Percentiles rank a stretch among this genome's conserved stretches.
Conservation (phyloP, 2,113 vertebrate genomes). For the Xyliphius kryptos region DNA sequence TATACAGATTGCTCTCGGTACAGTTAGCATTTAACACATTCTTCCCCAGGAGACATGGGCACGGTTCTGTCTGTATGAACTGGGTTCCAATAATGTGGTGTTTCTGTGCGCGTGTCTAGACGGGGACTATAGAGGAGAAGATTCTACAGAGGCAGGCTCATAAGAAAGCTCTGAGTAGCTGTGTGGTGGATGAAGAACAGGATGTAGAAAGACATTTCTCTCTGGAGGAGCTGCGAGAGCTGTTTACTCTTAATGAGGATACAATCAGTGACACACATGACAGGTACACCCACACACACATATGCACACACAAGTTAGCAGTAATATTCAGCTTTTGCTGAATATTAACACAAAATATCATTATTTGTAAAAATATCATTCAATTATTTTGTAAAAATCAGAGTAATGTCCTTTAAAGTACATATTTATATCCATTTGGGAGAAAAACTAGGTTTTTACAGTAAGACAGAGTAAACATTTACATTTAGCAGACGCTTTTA, state of each 20-base stretch:
- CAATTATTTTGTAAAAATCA: too few species aligned
- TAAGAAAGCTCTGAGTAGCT: slow-evolving; percentile 97
- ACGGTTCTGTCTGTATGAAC: too few species aligned
- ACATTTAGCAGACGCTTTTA: too few species aligned
- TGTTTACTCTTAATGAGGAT: slow-evolving; percentile 77
- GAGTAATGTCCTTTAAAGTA: too few species aligned
- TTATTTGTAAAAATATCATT: too few species aligned
- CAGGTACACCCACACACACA: slow-evolving; percentile 60
- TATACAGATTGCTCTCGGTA: slow-evolving; percentile 91
- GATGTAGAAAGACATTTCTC: slow-evolving; percentile 95
- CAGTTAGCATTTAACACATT: too few species aligned
- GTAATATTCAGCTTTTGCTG: too few species aligned
- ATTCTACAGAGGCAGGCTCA: slow-evolving; percentile 95
- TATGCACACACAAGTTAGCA: background rate
- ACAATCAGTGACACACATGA: slow-evolving; percentile 89
- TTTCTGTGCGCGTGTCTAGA: slow-evolving; percentile 56
- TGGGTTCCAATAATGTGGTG: background rate
- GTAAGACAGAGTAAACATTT: too few species aligned
- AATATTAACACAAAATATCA: too few species aligned
- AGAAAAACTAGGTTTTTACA: too few species aligned
- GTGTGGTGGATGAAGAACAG: slow-evolving; percentile 94
- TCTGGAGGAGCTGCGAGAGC: slow-evolving; percentile 84
- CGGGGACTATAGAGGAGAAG: slow-evolving; percentile 96
- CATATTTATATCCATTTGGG: too few species aligned
- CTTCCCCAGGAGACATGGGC: too few species aligned